Evolutionary conservation across 2,797 vertebrate species (phyloP), one percentile per base, ranked within the genome.

Genomic region (Basileuterus tristriatus): DNA sequence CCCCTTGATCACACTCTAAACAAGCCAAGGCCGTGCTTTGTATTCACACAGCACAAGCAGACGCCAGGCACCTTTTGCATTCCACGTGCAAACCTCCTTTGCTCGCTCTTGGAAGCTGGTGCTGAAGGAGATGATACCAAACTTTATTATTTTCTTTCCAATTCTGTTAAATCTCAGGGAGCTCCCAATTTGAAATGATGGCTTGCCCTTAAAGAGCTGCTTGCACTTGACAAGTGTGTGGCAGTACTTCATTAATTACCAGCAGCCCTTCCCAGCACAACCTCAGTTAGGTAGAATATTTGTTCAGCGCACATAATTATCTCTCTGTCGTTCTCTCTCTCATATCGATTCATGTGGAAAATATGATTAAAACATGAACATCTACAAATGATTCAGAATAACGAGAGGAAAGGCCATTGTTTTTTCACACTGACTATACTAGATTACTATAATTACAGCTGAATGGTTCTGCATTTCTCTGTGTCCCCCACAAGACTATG

Each of bases 291-390:
- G 94, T 95, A 3, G 95, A 91, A 63, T 94, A 96, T 96, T 96
- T 97, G 93, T 94, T 96, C 94, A 74, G 93, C 0, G 49, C 93
- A 94, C 94, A 37, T 93, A 97, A 97, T 96, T 96, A 96, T 96
- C 96, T 96, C 95, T 91, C 95, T 94, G 86, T 94, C 83, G 34
- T 93, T 95, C 89, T 50, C 89, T 80, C 70, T 58, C 93, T 94
- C 21, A 1, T 94, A 97, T 96, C 84, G 96, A 97, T 96, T 97
- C 96, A 93, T 94, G 96, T 96, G 96, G 96, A 97, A 97, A 97
- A 97, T 96, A 96, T 97, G 96, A 96, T 96, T 97, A 97, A 97
- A 97, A 96, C 96, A 97, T 97, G 96, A 97, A 97, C 94, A 93
- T 96, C 93, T 97, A 96, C 96, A 94, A 95, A 95, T 94, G 89